Conservation (phyloP, 2,797 vertebrate genomes). For the Helarctos malayanus region DNA sequence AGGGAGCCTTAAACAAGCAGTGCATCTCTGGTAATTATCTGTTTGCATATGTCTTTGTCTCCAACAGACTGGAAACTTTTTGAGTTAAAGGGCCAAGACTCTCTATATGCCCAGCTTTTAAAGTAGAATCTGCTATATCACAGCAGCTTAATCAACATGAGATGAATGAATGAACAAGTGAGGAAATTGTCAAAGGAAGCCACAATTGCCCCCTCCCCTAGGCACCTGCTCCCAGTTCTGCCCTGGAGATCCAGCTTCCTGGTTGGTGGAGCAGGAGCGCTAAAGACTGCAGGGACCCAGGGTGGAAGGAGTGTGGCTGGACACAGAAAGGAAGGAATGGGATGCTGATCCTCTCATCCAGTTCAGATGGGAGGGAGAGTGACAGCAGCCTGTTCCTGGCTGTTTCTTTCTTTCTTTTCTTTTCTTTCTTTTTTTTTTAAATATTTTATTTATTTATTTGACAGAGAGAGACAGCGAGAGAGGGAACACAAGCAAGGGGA, state of each 20-base stretch:
- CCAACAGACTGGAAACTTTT: background rate
- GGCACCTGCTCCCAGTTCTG: background rate
- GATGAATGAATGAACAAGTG: background rate
- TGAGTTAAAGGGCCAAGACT: background rate
- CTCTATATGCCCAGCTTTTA: background rate
- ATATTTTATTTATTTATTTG: too few species aligned
- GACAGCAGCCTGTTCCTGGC: background rate
- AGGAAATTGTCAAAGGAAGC: background rate
- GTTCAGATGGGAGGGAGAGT: background rate
- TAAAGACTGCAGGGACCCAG: background rate
- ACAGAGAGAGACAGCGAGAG: too few species aligned
- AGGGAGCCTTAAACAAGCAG: background rate
- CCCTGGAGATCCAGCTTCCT: background rate
- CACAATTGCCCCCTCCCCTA: too few species aligned
- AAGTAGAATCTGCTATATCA: background rate
- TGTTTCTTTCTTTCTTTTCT: background rate
- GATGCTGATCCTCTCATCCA: background rate
- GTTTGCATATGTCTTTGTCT: background rate
- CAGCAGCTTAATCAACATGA: background rate
- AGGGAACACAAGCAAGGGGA: too few species aligned
- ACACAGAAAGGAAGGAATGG: background rate
- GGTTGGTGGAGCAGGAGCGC: background rate
- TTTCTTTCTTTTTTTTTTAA: too few species aligned
- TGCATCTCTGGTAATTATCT: background rate
- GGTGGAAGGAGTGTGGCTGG: fast-evolving